Evolutionary conservation across 2,113 vertebrate species (phyloP), one percentile per base, ranked within the genome.

Genomic region (Cygnus buccinator): DNA sequence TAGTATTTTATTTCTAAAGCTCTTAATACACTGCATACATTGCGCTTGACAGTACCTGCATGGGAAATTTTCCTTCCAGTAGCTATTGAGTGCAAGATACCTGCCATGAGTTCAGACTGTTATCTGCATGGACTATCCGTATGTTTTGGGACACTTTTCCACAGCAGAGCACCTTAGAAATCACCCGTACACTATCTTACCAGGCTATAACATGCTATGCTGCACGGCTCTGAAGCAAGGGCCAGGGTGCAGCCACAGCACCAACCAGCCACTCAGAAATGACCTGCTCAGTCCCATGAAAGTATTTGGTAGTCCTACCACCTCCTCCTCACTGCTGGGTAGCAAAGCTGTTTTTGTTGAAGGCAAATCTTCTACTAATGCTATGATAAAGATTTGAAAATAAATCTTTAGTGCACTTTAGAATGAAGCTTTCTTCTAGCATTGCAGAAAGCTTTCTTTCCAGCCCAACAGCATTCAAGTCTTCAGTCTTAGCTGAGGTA

Each of bases 1-100:
- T 66, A 54, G 35, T 65, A 95, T 96, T 95, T 89, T 89, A 82
- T 94, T 88, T 95, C 89, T 91, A 76, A 89, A 95, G 77, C 91
- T 94, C 74, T 91, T 84, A 68, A 82, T 94, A 82, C 67, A 14
- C 81, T n/a, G 18, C 77, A 95, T 87, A 37, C 29, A 62, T 91
- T 79, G n/a, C n/a, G n/a, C 57, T 82, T 93, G 90, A 91, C 94
- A 96, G 92, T 67, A 88, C n/a, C 91, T 85, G 25, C 73, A 78
- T 91, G 66, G 79, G 55, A 87, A 87, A 55, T 91, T 82, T 94
- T 91, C 84, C 20, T 91, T 87, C 74, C 77, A 92, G 84, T 91
- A 72, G 79, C 54, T 80, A 48, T 33, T 0, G 6, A 70, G 87
- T 3, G 1, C 28, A 83, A 95, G 93, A 93, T 35, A 76, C 77